Evolutionary conservation across 2,113 vertebrate genomes (phyloP).

Genomic region (Mixornis gularis): DNA sequence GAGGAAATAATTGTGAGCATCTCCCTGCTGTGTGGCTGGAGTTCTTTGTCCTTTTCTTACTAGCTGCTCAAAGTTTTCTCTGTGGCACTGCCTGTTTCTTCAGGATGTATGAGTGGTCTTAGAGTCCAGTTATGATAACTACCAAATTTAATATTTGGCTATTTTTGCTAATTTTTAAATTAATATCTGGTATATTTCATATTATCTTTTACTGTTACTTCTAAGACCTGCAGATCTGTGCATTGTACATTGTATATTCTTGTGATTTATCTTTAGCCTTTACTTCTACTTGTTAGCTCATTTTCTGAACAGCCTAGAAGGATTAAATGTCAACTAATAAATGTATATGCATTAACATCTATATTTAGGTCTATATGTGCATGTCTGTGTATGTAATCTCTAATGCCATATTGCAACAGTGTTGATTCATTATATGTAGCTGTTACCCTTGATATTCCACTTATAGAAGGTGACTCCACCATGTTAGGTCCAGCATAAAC

Average conservation of each 20-base stretch:
- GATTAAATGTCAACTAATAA: background rate
- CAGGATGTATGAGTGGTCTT: background rate
- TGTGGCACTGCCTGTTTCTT: background rate
- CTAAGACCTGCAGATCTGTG: background rate
- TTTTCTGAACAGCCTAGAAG: background rate
- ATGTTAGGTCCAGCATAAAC: background rate
- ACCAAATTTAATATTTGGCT: background rate
- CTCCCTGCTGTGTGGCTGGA: background rate
- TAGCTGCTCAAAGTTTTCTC: background rate
- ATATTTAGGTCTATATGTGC: background rate
- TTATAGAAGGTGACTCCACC: background rate
- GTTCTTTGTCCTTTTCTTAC: background rate
- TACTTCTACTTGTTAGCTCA: background rate
- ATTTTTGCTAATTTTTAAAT: background rate
- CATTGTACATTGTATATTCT: background rate
- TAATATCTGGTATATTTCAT: background rate
- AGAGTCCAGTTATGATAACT: background rate
- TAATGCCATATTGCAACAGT: background rate
- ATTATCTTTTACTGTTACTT: background rate
- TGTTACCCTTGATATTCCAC: background rate
- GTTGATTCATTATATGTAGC: background rate
- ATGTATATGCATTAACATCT: background rate
- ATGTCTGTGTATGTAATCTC: background rate
- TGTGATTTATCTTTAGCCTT: background rate
- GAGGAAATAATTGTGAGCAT: background rate